Evolutionary conservation across 2,113 vertebrate genomes (phyloP).

Genomic region (Anseranas semipalmata): DNA sequence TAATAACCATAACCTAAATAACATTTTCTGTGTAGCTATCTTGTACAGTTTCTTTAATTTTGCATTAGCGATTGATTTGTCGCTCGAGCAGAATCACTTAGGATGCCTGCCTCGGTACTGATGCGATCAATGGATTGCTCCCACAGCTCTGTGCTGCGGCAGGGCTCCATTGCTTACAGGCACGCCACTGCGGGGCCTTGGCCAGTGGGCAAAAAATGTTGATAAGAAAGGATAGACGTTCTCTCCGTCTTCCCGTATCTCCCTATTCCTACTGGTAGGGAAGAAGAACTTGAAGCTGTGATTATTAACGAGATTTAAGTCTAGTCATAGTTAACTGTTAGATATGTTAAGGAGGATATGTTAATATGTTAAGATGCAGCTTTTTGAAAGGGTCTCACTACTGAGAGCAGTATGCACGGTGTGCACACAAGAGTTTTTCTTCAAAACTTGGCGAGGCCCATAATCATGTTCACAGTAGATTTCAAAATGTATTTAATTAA

Average conservation of each 20-base stretch:
- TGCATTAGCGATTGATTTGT: neutral
- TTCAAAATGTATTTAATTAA: neutral
- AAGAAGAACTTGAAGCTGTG: neutral
- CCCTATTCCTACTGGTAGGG: neutral
- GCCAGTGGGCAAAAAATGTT: neutral
- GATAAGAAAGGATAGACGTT: neutral
- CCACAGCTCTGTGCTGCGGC: neutral
- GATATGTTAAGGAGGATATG: neutral
- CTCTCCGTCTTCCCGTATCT: neutral
- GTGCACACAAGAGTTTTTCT: neutral
- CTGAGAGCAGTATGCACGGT: neutral
- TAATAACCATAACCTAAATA: neutral
- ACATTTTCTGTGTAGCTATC: neutral
- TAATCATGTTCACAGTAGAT: neutral
- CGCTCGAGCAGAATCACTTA: neutral
- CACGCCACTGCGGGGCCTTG: neutral
- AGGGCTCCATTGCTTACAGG: neutral
- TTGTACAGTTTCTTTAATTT: neutral
- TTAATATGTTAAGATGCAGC: too few relatives aligned
- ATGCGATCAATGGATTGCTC: fast-evolving
- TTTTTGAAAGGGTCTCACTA: neutral
- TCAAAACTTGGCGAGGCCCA: neutral
- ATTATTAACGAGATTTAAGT: neutral
- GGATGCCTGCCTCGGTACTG: neutral
- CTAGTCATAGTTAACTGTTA: neutral